These are phyloP conservation scores for Smutsia temminckii DNA, from an alignment of 2,797 vertebrate genomes.

Conservation along the genomic window DNA sequence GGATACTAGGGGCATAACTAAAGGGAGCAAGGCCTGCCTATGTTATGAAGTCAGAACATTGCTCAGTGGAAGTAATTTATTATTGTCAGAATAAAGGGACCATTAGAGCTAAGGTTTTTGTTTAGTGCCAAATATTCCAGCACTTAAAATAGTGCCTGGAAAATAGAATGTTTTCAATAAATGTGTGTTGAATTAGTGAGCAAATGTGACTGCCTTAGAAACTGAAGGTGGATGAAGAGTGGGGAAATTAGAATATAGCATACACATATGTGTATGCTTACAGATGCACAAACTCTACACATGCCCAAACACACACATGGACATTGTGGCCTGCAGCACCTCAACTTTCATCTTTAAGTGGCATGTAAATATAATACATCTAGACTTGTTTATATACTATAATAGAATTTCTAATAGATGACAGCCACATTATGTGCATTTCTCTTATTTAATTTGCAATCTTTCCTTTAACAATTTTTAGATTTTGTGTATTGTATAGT, in stretches of 20 bases:
- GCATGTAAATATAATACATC: not conserved
- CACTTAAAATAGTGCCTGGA: not conserved
- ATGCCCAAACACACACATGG: not conserved
- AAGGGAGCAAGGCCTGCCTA: not conserved
- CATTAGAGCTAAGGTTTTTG: not conserved
- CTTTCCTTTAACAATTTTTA: not conserved
- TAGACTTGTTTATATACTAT: not conserved
- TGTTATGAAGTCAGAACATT: not conserved
- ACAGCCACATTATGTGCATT: not conserved
- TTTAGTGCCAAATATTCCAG: not conserved
- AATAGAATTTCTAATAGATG: not conserved
- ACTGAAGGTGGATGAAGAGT: not conserved
- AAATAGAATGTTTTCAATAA: not conserved
- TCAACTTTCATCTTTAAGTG: not conserved
- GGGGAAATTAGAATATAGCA: not conserved
- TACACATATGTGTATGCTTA: not conserved
- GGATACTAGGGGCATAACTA: not conserved
- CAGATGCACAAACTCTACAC: not conserved
- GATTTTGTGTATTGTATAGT: not conserved
- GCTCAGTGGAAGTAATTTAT: not conserved
- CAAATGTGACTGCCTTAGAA: not conserved
- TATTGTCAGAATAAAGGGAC: not conserved
- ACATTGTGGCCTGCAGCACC: not conserved
- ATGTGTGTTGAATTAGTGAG: not conserved
- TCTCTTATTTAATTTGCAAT: conserved; percentile 5